Evolutionary conservation across 2,888 invertebrate genomes (phyloP).

Genomic region (Polyploca ridens): DNA sequence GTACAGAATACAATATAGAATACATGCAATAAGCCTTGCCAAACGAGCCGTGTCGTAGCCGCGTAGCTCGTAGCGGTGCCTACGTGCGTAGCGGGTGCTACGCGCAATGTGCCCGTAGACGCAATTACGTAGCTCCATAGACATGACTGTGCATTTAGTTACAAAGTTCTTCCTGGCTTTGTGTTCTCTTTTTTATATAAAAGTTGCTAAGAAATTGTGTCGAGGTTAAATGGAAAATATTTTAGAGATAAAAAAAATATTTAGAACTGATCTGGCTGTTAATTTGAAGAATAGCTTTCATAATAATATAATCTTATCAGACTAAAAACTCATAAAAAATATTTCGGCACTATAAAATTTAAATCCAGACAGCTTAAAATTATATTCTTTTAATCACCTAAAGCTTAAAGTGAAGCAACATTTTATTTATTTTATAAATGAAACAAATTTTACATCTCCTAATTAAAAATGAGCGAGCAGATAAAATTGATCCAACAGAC

Average conservation of each 20-base stretch:
- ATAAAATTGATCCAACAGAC: too few relatives aligned
- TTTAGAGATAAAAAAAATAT: too few relatives aligned
- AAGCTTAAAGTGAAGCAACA: background rate
- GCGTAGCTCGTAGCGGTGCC: conserved; percentile 14
- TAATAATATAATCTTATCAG: too few relatives aligned
- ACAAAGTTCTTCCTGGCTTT: background rate
- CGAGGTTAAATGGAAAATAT: too few relatives aligned
- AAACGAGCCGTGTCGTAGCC: conserved; percentile 13
- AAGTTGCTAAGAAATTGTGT: background rate
- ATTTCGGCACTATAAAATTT: too few relatives aligned
- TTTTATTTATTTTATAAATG: background rate
- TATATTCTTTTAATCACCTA: too few relatives aligned
- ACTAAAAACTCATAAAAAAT: too few relatives aligned
- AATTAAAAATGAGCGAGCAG: too few relatives aligned
- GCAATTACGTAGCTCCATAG: background rate
- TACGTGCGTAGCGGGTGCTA: conserved; percentile 14
- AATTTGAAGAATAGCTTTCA: too few relatives aligned
- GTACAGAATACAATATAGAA: background rate
- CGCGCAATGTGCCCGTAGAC: conserved; percentile 2
- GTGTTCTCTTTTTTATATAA: background rate
- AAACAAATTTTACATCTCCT: too few relatives aligned
- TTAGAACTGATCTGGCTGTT: too few relatives aligned
- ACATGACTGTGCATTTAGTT: conserved; percentile 9
- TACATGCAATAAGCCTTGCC: background rate
- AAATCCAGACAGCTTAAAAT: too few relatives aligned